These are phyloP conservation scores for silkworm (Bombyx mori) DNA, from an alignment of 1,140 invertebrate genomes.

Conservation along the genomic window ASM3026992v2 NC_085128.1:13104001-13104500, in stretches of 20 bases:
- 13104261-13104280: conserved; percentile 57
- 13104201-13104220: conserved; percentile 64
- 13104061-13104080: conserved; percentile 59
- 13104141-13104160: conserved; percentile 38
- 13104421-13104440: conserved; percentile 55
- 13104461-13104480: conserved; percentile 49
- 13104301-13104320: conserved; percentile 64
- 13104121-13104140: background rate
- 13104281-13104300: conserved; percentile 56
- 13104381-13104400: conserved; percentile 21
- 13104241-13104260: conserved; percentile 67
- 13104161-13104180: conserved; percentile 59
- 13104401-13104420: conserved; percentile 44
- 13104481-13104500: background rate
- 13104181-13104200: conserved; percentile 63
- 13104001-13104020: conserved; percentile 69
- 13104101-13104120: background rate
- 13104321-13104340: conserved; percentile 24
- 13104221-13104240: conserved; percentile 68
- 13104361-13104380: conserved; percentile 13
- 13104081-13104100: conserved; percentile 33
- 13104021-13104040: conserved; percentile 67
- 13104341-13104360: conserved; percentile 26
- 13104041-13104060: conserved; percentile 69
- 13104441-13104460: conserved; percentile 50